Base-by-base conservation (phyloP, 2,888 invertebrate species). In the Standfussiana lucernea region DNA sequence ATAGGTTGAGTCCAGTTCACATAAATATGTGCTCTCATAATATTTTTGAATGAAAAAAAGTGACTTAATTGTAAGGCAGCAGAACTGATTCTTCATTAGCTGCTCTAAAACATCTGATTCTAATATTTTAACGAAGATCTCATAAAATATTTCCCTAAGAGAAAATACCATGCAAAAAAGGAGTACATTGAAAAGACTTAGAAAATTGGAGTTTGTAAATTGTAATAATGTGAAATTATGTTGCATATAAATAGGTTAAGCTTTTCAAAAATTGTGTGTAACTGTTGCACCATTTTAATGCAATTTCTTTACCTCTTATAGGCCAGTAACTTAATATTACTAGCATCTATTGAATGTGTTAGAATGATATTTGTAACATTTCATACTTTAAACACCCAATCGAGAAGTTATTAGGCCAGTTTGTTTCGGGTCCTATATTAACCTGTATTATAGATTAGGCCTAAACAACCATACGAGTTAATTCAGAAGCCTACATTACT, bases 251-350 rank as follows among this genome's bases (percentile, higher is more conserved):
- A 78, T 87, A 85, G 79, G 72, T 75, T 89, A 85, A 85, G 83
- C 76, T 86, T 84, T 59, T 82, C 68, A 65, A 35, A 79, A 69
- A 56, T 80, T 50, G 3, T 45, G 64, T 67, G 80, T 83, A 61
- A 56, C 15, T 74, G 61, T 42, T 79, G 81, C 69, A 84, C 69
- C 40, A 68, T 81, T 64, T 56, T 18, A 66, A 75, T 67, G 59
- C 32, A 45, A 77, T 75, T 80, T 62, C 1, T 77, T 72, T 77
- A 71, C 70, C 62, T 56, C 73, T 75, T 74, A 64, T 82, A 77
- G 88, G 89, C 89, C 89, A 89, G 89, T 89, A 89, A 85, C 84
- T 88, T 87, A 86, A 85, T 79, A 83, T 80, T 73, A 80, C 53
- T 68, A 68, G 28, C 35, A 59, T 59, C 53, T 75, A 56, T 37